Conservation (phyloP, 2,797 vertebrate species). For the Macroramphosus scolopax region DNA sequence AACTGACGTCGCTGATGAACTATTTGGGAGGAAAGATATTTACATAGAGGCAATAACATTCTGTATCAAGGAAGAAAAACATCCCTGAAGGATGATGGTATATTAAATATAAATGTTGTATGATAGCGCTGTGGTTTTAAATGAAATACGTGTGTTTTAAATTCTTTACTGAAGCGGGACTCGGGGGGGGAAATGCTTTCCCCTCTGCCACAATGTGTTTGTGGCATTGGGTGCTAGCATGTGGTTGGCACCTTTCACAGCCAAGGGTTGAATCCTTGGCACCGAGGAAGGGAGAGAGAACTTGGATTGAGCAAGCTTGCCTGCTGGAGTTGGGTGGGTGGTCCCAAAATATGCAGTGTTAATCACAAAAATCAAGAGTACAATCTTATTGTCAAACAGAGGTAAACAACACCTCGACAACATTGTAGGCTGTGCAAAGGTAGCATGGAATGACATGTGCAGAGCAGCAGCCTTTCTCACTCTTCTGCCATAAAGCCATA, state of each 20-base stretch:
- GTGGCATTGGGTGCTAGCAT: constrained; percentile 63
- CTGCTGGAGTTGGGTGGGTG: constrained; percentile 61
- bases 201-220: constrained; percentile 51
- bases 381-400: constrained; percentile 21
- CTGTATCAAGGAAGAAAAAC: too few relatives aligned
- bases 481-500: constrained; percentile 62
- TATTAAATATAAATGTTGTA: too few relatives aligned
- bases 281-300: constrained; percentile 56
- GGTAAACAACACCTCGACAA: constrained; percentile 9
- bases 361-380: constrained; percentile 33
- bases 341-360: constrained; percentile 55
- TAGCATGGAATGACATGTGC: constrained; percentile 44
- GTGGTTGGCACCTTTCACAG: constrained; percentile 73
- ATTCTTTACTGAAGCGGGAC: too few relatives aligned
- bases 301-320: constrained; percentile 64
- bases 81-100: too few relatives aligned
- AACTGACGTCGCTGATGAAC: constrained; percentile 3
- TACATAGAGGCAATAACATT: background rate
- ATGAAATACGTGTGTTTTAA: too few relatives aligned
- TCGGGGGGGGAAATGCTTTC: constrained; percentile 25
- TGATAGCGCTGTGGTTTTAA: too few relatives aligned
- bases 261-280: constrained; percentile 77
- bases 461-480: constrained; percentile 60
- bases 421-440: constrained; percentile 27
- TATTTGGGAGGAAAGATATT: background rate